Evolutionary conservation across 2,797 vertebrate species (phyloP), one percentile per base, ranked within the genome.

Genomic region (Telmatherina bonti): DNA sequence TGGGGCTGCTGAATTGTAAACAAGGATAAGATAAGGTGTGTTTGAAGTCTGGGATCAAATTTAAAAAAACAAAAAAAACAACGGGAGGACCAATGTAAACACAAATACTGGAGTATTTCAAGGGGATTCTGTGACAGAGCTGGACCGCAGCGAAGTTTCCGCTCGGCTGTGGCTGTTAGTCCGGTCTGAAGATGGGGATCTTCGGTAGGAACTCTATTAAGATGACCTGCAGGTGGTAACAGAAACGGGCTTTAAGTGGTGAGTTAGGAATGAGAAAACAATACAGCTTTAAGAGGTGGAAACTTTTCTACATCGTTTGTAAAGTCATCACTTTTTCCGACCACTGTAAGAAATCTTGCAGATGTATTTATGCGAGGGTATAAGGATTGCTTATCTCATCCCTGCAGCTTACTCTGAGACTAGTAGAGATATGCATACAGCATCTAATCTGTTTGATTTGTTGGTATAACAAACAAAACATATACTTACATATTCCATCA

Each of bases 131-230:
- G 92, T 93, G 92, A 94, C 91, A 93, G 94, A 94, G 95, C 95
- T 93, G 96, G 95, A 96, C 96, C 97, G 96, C 96, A 93, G 95
- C 92, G 93, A 93, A 93, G 94, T 93, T 70, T 56, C 26, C 65
- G 36, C 61, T 93, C 91, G 91, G 92, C 94, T 85, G 26, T 87
- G 91, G 90, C 11, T 85, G 89, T 90, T 99, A 99, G 94, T 99
- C 98, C 67, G 97, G 98, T 96, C 96, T 96, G 94, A 99, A 99
- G 95, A 99, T 99, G 43, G 97, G 97, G 84, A 97, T 98, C 96
- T 99, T 99, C 94, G 98, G 98, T 95, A 99, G 96, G 96, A 99
- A 99, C 94, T 99, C 97, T 97, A 99, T 99, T 93, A 98, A 94
- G 93, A 99, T 99, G 83, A 99, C 97, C 97, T 99, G 94, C 66